Conservation (phyloP, 2,113 vertebrate species). For the Propithecus coquereli region DNA sequence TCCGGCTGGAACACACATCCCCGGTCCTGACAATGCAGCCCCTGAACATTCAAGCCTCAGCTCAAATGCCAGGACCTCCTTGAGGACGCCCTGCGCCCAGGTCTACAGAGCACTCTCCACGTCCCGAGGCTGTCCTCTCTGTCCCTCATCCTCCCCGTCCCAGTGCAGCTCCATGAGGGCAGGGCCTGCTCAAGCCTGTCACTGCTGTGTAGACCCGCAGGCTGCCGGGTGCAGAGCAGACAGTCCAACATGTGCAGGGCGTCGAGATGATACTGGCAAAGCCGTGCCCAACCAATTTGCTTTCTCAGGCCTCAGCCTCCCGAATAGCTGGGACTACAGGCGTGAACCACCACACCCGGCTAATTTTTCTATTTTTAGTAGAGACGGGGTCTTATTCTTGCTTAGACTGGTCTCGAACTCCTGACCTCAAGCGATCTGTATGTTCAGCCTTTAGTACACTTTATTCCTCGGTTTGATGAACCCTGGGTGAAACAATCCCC, state of each 20-base stretch:
- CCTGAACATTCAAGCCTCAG: not conserved
- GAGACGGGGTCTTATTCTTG: no score
- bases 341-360: accelerated
- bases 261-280: accelerated
- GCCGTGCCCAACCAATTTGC: not conserved
- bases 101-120: no score
- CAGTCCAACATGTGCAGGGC: accelerated
- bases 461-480: no score
- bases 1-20: not conserved
- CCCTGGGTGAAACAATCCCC: no score
- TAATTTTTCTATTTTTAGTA: no score
- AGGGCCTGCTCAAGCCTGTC: no score
- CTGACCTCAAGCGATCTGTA: no score
- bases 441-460: no score
- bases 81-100: not conserved
- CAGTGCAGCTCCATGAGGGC: not conserved
- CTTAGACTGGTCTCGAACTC: no score
- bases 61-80: not conserved
- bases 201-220: accelerated
- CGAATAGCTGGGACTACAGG: no score
- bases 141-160: not conserved
- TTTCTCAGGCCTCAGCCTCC: not conserved
- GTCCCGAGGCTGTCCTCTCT: not conserved
- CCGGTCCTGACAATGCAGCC: not conserved
- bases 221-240: not conserved